Conservation (phyloP, 2,113 vertebrate species). For the Phrynosoma blainvillii region DNA sequence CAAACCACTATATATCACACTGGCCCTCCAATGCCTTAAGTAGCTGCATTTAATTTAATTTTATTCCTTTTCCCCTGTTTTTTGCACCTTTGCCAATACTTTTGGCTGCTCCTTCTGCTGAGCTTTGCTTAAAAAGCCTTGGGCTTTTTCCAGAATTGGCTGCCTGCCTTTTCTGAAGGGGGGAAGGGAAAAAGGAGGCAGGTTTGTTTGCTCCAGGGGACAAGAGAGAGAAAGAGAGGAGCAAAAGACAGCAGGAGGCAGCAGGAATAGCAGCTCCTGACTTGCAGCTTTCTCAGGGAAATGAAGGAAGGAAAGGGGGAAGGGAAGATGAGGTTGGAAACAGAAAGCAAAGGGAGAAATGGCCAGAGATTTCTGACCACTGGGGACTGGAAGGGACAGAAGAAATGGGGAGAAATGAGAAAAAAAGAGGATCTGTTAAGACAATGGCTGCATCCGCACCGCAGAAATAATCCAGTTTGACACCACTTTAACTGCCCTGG, state of each 20-base stretch:
- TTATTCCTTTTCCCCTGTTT: constrained; percentile 40
- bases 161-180: neutral
- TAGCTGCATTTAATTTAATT: too few relatives aligned
- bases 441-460: too few relatives aligned
- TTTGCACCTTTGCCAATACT: constrained; percentile 50
- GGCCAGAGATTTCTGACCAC: rapidly evolving
- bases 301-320: neutral
- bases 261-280: constrained; percentile 10
- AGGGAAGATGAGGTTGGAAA: neutral
- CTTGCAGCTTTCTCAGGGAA: neutral
- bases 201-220: neutral
- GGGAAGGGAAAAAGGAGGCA: neutral
- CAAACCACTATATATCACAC: too few relatives aligned
- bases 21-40: neutral
- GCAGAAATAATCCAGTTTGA: too few relatives aligned
- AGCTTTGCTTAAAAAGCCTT: neutral
- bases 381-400: neutral
- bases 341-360: neutral
- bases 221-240: neutral
- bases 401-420: neutral
- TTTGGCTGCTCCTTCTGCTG: neutral
- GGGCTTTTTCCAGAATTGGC: constrained; percentile 16
- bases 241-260: neutral
- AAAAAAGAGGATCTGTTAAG: too few relatives aligned
- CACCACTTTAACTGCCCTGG: too few relatives aligned